Evolutionary conservation across 2,888 invertebrate genomes (phyloP).

Genomic region (Pyrgus malvae): DNA sequence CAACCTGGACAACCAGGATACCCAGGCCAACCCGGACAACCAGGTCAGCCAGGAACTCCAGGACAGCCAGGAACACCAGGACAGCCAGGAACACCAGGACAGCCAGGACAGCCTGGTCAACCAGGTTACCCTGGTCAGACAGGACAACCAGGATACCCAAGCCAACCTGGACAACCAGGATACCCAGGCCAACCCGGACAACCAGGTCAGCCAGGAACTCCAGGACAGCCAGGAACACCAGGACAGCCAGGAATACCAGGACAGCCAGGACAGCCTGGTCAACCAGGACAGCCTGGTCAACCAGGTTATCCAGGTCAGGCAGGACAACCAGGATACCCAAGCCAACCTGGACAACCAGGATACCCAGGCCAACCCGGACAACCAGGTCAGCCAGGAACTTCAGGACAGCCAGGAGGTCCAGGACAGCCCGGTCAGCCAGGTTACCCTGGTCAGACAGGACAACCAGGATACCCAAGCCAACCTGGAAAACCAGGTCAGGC

Average conservation of each 20-base stretch:
- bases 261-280: constrained; percentile 44
- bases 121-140: constrained; percentile 27
- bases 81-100: constrained; percentile 25
- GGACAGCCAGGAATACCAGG: constrained; percentile 47
- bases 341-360: constrained; percentile 36
- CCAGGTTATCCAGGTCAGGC: constrained; percentile 32
- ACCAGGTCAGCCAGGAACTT: constrained; percentile 29
- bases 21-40: constrained; percentile 31
- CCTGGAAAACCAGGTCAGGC: constrained; percentile 46
- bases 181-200: constrained; percentile 45
- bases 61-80: too few species aligned
- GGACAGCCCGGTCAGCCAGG: constrained; percentile 28
- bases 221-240: constrained; percentile 27
- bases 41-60: constrained; percentile 35
- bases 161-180: constrained; percentile 36
- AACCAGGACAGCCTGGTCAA: constrained; percentile 34
- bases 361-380: constrained; percentile 30
- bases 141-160: constrained; percentile 33
- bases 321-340: constrained; percentile 33
- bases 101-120: constrained; percentile 34
- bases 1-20: constrained; percentile 30
- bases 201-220: constrained; percentile 25
- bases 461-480: constrained; percentile 29
- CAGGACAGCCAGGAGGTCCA: constrained; percentile 28
- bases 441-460: constrained; percentile 25